A percentile compares a stretch with the other conserved stretches of the same genome.
Conservation (phyloP, 35 echinoderm and acorn worm genomes). For the Heliocidaris erythrogramma region DNA sequence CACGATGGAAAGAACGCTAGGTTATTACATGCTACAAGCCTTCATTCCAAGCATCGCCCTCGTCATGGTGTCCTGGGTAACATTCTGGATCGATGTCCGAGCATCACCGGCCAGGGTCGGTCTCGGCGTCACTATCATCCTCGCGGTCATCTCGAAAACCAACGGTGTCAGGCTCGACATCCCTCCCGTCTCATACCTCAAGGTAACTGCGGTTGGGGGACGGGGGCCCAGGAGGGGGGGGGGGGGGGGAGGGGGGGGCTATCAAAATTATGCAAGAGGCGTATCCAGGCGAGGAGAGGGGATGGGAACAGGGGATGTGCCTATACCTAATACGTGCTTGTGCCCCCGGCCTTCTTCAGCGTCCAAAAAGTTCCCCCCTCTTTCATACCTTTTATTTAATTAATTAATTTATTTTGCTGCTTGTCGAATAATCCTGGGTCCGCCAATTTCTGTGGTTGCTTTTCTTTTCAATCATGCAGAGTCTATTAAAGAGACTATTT, state of each 20-base stretch:
- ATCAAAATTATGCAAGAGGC: too few species aligned
- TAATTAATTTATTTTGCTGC: too few species aligned
- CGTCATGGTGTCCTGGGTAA: conserved; percentile 81
- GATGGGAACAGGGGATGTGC: neutral
- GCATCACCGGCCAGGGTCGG: conserved; percentile 76
- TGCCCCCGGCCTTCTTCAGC: too few species aligned
- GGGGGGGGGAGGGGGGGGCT: neutral
- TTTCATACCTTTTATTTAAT: too few species aligned
- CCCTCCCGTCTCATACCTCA: conserved; percentile 77
- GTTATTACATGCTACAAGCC: conserved; percentile 86
- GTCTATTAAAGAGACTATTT: too few species aligned
- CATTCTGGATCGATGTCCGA: conserved; percentile 84
- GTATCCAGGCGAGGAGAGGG: too few species aligned
- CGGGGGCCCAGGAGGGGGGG: too few species aligned
- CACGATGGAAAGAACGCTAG: conserved; percentile 61
- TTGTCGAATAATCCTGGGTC: too few species aligned
- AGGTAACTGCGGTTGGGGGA: conserved; percentile 51
- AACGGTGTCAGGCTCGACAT: conserved; percentile 74
- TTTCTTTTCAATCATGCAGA: too few species aligned
- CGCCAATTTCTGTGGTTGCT: too few species aligned
- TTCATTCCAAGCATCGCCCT: conserved; percentile 77
- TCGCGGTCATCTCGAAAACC: conserved; percentile 81
- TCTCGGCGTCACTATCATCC: conserved; percentile 81
- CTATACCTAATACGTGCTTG: too few species aligned
- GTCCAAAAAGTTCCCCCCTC: too few species aligned